These are phyloP conservation scores for Craniophora ligustri DNA, from an alignment of 2,888 invertebrate species.

Conservation along the genomic window DNA sequence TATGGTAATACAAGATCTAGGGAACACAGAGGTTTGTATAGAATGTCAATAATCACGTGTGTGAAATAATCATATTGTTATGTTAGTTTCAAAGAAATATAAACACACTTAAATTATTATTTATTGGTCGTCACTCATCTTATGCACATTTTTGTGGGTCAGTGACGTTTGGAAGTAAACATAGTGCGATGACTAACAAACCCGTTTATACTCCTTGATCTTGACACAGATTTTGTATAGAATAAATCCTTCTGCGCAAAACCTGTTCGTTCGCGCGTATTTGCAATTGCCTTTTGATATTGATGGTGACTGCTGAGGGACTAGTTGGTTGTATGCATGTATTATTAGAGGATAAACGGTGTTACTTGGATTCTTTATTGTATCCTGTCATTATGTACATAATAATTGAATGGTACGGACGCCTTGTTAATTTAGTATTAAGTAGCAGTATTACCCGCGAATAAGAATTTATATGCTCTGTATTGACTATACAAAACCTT, in stretches of 20 bases:
- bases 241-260: constrained; percentile 79
- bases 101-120: constrained; percentile 19
- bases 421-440: too few relatives aligned
- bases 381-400: constrained; percentile 29
- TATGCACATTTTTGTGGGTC: constrained; percentile 73
- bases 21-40: too few relatives aligned
- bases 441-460: too few relatives aligned
- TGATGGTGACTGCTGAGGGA: constrained; percentile 44
- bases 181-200: constrained; percentile 73
- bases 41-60: too few relatives aligned
- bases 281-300: constrained; percentile 66
- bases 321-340: constrained; percentile 21
- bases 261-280: constrained; percentile 72
- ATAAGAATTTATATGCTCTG: too few relatives aligned
- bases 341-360: constrained; percentile 27
- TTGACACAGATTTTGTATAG: constrained; percentile 81
- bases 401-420: constrained; percentile 20
- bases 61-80: neutral
- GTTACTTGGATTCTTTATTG: constrained; percentile 30
- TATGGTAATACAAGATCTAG: too few relatives aligned
- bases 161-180: constrained; percentile 73
- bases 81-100: constrained; percentile 2
- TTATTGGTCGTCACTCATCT: constrained; percentile 51
- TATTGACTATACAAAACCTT: too few relatives aligned
- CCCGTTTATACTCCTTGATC: constrained; percentile 82